These are phyloP conservation scores for Tupaia chinensis DNA, from an alignment of 2,113 vertebrate genomes.

Conservation along the genomic window DNA sequence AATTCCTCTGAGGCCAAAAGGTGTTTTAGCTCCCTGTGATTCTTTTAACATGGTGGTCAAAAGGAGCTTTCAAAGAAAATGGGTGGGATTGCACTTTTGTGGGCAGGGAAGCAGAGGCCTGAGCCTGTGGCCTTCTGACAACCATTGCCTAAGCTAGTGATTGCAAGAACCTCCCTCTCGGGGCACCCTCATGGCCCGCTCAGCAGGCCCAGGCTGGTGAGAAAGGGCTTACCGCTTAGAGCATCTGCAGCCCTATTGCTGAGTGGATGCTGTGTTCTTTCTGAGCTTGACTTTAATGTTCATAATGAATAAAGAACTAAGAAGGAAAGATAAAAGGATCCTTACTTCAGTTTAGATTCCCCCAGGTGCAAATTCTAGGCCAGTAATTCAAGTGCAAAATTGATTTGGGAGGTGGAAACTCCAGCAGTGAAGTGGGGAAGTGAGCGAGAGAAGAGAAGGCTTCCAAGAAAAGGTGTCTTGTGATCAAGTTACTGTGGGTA, in stretches of 20 bases:
- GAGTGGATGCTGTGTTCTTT: background rate
- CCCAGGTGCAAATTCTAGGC: background rate
- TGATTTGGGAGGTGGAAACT: background rate
- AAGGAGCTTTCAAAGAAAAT: background rate
- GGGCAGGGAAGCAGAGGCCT: background rate
- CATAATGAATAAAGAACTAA: background rate
- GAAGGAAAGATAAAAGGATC: background rate
- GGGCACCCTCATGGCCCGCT: background rate
- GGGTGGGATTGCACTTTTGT: background rate
- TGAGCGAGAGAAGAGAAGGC: background rate
- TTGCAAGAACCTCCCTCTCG: background rate
- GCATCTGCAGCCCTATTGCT: background rate
- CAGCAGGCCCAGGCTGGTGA: background rate
- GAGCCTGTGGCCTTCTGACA: background rate
- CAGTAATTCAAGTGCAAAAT: background rate
- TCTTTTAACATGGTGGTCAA: background rate
- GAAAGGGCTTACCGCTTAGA: background rate
- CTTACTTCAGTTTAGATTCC: background rate
- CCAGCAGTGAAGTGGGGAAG: background rate
- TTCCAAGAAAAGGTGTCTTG: background rate
- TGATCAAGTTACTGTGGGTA: background rate
- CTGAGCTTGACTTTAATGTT: background rate
- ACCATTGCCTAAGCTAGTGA: background rate
- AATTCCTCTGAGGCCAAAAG: slow-evolving; percentile 35
- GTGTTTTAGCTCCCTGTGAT: background rate